A percentile compares a stretch with the other conserved stretches of the same genome.
These are phyloP conservation scores for Ylistrum balloti DNA, from an alignment of 1,140 invertebrate species.

Conservation along the genomic window DNA sequence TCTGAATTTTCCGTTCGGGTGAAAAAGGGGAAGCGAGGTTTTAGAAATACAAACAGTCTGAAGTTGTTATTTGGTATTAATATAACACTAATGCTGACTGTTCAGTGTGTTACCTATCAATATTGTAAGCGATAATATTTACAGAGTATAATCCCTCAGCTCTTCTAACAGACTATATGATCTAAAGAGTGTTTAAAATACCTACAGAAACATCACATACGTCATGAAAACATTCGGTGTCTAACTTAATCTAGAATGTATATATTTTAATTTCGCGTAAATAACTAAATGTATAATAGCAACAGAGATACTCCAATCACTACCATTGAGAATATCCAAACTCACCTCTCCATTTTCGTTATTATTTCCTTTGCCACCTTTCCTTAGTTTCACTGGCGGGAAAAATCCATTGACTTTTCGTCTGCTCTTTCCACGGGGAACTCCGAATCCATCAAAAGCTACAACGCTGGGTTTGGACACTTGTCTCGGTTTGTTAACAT, in stretches of 20 bases:
- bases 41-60: no score
- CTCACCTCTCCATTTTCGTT: slow-evolving; percentile 53
- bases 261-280: background rate
- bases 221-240: no score
- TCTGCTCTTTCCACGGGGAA: slow-evolving; percentile 43
- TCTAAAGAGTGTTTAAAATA: no score
- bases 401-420: slow-evolving; percentile 65
- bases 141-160: background rate
- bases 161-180: background rate
- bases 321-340: background rate
- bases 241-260: background rate
- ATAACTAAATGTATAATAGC: background rate
- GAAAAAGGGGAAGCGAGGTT: no score
- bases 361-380: slow-evolving; percentile 31
- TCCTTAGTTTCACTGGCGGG: slow-evolving; percentile 64
- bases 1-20: no score
- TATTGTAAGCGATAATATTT: background rate
- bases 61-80: background rate
- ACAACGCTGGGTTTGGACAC: slow-evolving; percentile 69
- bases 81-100: background rate
- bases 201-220: no score
- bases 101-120: background rate
- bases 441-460: slow-evolving; percentile 63
- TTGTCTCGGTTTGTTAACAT: slow-evolving; percentile 62
- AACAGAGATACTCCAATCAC: background rate